phyloP scores from a whole-genome alignment of 2,797 vertebrate genomes.

The Channa striata region DNA sequence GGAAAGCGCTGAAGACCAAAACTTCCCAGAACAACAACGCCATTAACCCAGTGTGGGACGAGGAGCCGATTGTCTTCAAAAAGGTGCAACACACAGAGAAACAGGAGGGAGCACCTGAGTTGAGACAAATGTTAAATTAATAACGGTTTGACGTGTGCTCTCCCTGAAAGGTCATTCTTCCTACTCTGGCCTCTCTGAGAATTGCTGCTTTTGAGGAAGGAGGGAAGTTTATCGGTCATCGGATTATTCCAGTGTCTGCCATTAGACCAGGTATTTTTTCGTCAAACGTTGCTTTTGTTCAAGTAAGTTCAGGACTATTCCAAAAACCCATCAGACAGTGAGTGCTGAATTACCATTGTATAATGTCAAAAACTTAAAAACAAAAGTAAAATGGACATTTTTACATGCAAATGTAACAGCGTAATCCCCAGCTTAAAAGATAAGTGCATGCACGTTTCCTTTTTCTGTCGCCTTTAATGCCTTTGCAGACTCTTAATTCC shows the following conservation, averaged over 20 bases:
- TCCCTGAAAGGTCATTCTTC: constrained; percentile 90
- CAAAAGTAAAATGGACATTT: neutral
- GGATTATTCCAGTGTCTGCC: constrained; percentile 94
- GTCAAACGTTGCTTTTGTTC: neutral
- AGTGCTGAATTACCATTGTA: neutral
- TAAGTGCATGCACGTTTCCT: neutral
- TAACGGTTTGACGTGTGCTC: neutral
- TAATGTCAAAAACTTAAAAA: neutral
- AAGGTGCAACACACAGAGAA: constrained; percentile 82
- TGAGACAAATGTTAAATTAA: neutral
- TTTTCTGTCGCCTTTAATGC: neutral
- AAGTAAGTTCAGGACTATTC: neutral
- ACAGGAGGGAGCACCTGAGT: accelerated
- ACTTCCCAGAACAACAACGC: constrained; percentile 96
- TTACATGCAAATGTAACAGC: neutral
- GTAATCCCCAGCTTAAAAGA: neutral
- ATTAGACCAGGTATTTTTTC: constrained; percentile 89
- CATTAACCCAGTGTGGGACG: constrained; percentile 97
- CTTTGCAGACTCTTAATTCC: neutral
- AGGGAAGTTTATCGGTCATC: constrained; percentile 96
- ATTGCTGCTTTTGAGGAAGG: constrained; percentile 96
- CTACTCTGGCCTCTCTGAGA: constrained; percentile 94
- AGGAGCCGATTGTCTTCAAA: constrained; percentile 96
- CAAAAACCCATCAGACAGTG: too few relatives aligned
- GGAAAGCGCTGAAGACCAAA: constrained; percentile 96